These are phyloP conservation scores for Acleris emargana DNA, from an alignment of 2,888 invertebrate species.

Conservation along the genomic window DNA sequence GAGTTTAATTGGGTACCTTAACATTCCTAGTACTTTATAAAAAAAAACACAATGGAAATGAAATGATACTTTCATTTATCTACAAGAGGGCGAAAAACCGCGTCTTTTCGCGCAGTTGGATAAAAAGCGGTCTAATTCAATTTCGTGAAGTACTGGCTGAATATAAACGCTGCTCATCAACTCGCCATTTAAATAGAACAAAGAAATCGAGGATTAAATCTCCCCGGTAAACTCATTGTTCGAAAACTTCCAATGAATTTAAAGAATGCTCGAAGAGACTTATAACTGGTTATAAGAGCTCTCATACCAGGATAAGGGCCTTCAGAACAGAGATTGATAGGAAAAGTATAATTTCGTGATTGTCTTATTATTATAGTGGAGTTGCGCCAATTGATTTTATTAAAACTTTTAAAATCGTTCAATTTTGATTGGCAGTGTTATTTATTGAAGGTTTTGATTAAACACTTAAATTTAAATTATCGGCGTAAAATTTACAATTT, in stretches of 20 bases:
- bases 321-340: constrained; percentile 45
- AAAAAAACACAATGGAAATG: no score
- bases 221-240: constrained; percentile 13
- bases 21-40: no score
- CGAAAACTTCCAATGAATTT: constrained; percentile 25
- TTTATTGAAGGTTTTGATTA: constrained; percentile 22
- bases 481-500: no score
- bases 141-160: constrained; percentile 7
- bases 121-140: constrained; percentile 8
- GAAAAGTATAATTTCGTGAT: constrained; percentile 45
- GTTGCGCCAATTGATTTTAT: constrained; percentile 45
- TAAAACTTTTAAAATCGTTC: constrained; percentile 33
- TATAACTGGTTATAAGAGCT: no score
- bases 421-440: constrained; percentile 18
- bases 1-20: no score
- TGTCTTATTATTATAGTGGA: constrained; percentile 37
- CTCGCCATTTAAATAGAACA: constrained; percentile 16
- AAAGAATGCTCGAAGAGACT: constrained; percentile 21
- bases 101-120: not conserved
- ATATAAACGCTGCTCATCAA: constrained; percentile 4
- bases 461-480: not conserved
- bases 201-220: constrained; percentile 15
- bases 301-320: not conserved
- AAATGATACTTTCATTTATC: no score
- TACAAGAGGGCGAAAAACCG: not conserved